These are phyloP conservation scores for Capitella teleta DNA, from an alignment of 1,140 invertebrate species.

Conservation along the genomic window DNA sequence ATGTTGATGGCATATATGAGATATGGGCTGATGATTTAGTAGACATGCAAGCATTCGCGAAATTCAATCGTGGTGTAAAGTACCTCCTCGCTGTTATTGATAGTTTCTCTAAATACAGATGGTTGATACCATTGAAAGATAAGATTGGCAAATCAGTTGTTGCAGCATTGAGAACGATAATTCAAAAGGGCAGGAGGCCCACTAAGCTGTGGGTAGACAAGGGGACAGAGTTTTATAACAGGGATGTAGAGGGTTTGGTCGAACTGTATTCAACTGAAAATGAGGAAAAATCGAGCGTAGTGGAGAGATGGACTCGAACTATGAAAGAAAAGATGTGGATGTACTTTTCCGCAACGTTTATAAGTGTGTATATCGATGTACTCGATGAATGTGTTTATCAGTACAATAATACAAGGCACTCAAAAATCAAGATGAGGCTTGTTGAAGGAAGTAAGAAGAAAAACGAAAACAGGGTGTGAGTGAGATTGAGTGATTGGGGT, in stretches of 20 bases:
- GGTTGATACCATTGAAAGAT: no score
- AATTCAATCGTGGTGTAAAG: no score
- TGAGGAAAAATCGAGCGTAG: slow-evolving; percentile 12
- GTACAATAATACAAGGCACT: slow-evolving; percentile 6
- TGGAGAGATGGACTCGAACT: no score
- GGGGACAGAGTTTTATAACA: slow-evolving; percentile 15
- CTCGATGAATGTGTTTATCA: background rate
- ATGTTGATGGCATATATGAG: slow-evolving; percentile 9
- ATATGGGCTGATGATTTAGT: slow-evolving; percentile 15
- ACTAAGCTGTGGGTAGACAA: slow-evolving; percentile 12
- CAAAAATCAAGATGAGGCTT: slow-evolving; percentile 4
- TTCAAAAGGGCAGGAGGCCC: no score
- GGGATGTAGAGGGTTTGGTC: slow-evolving; percentile 4
- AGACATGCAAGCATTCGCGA: slow-evolving; percentile 12
- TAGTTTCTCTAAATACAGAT: no score
- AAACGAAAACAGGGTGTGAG: background rate
- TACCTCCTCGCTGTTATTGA: no score
- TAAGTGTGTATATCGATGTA: slow-evolving; percentile 1
- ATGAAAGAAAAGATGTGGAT: slow-evolving; percentile 6
- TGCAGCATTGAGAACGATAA: no score
- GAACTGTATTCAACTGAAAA: slow-evolving; percentile 11
- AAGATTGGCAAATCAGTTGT: no score
- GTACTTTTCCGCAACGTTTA: slow-evolving; percentile 2
- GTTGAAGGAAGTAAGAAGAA: background rate
- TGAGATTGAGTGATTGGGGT: background rate